A percentile compares a stretch with the other conserved stretches of the same genome.
Conservation (phyloP, 2,797 vertebrate species). For the Enteromius anoplus region DNA sequence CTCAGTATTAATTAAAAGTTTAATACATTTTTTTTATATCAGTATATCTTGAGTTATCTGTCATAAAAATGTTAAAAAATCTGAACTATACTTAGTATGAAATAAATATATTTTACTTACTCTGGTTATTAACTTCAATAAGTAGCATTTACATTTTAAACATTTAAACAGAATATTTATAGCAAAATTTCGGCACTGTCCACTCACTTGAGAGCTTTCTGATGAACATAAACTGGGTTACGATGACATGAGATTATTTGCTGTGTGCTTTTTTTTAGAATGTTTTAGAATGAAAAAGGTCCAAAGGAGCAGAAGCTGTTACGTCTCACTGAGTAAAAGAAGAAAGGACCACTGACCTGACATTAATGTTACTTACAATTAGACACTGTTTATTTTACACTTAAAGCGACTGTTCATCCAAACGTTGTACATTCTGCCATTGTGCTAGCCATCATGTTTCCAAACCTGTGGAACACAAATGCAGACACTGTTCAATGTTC, state of each 20-base stretch:
- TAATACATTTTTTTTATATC: too few relatives aligned
- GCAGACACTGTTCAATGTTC: neutral
- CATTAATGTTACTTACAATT: conserved; percentile 8
- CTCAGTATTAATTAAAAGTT: too few relatives aligned
- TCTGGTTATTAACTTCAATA: neutral
- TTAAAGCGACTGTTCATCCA: neutral
- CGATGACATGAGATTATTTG: neutral
- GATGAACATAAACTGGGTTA: neutral
- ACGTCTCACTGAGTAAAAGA: conserved; percentile 10
- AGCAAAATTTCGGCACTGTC: neutral
- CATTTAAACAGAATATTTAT: neutral
- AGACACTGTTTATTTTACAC: neutral
- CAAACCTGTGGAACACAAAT: neutral
- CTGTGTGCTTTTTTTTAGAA: neutral
- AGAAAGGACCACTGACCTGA: conserved; percentile 1
- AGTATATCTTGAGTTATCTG: too few relatives aligned
- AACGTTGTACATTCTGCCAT: neutral
- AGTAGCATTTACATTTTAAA: neutral
- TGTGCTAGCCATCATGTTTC: neutral
- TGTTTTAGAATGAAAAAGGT: conserved; percentile 12
- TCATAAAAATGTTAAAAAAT: too few relatives aligned
- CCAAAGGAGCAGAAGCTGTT: conserved; percentile 9
- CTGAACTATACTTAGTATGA: too few relatives aligned
- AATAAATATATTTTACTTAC: too few relatives aligned
- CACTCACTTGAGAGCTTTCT: neutral